Base-by-base conservation (phyloP, 2,113 vertebrate species). In the Campylomormyrus numenius region DNA sequence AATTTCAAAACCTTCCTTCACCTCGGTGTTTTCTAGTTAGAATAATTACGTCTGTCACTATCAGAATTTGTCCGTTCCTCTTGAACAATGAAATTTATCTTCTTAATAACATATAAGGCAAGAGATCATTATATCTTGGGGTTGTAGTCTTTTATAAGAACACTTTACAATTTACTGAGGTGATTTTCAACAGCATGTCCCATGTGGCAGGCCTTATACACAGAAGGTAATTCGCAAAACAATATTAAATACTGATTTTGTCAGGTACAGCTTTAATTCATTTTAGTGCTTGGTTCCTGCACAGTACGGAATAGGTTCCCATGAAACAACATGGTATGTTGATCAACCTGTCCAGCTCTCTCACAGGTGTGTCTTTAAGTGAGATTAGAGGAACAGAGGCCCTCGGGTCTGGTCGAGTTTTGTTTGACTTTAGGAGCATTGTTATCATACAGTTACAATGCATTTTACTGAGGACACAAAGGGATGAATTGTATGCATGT, bases 321-420 rank as follows among this genome's bases (percentile, higher is more conserved):
- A n/a, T 49, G 45, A 86, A 50, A 31, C 48, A 31, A 27, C 45
- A 27, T 49, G 84, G 84, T 86, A 86, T 86, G 42, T n/a, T 86
- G 84, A 86, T 49, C n/a, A 86, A 86, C 84, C 84, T 86, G 84
- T 86, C 45, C 45, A 42, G 74, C 74, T 80, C 74, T 80, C 35
- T 42, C 74, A 42, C 35, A 80, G 74, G 42, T 86, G 84, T 86
- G 84, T 48, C 48, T 31, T 86, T 50, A 15, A 48, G 19, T 85
- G 48, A 86, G 42, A 86, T 5, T 49, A 46, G 46, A 49, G 48
- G 45, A 86, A 86, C 11, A 50, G 45, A 80, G 74, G 35, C 74
- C 31, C 31, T 42, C 35, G 5, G 74, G 74, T 42, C 74, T 80
- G 74, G 74, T 80, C 17, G 74, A 80, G 74, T 42, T 80, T 80